Conservation (phyloP, 1,140 invertebrate genomes). For the Stegodyphus mimosarum region DNA sequence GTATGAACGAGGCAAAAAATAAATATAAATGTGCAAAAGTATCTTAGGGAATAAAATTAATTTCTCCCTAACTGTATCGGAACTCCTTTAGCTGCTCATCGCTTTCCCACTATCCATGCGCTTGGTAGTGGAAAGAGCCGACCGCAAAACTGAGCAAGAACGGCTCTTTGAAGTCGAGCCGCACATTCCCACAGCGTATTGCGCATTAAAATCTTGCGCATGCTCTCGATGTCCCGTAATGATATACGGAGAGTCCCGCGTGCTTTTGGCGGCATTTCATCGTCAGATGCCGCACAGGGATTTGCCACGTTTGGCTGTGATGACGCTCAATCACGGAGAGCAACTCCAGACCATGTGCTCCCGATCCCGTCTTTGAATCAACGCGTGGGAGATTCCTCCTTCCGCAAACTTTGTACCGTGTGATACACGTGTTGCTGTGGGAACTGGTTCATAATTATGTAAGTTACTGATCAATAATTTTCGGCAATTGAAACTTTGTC, state of each 20-base stretch:
- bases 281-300: conserved; percentile 10
- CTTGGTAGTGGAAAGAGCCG: background rate
- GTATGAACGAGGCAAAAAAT: background rate
- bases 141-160: conserved; percentile 8
- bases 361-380: background rate
- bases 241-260: conserved; percentile 10
- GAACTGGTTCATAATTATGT: too few species aligned
- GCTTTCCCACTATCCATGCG: background rate
- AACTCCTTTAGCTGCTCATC: too few species aligned
- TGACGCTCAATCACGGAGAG: background rate
- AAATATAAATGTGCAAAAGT: background rate
- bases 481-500: too few species aligned
- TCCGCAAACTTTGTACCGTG: too few species aligned
- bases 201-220: conserved; percentile 14
- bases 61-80: background rate
- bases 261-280: conserved; percentile 2
- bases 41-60: background rate
- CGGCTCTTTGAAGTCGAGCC: background rate
- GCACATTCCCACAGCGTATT: background rate
- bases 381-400: too few species aligned
- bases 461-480: too few species aligned
- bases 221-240: background rate
- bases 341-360: conserved; percentile 1
- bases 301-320: background rate
- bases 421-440: too few species aligned